phyloP scores from a whole-genome alignment of 2,888 invertebrate species.

The Metalampra italica region DNA sequence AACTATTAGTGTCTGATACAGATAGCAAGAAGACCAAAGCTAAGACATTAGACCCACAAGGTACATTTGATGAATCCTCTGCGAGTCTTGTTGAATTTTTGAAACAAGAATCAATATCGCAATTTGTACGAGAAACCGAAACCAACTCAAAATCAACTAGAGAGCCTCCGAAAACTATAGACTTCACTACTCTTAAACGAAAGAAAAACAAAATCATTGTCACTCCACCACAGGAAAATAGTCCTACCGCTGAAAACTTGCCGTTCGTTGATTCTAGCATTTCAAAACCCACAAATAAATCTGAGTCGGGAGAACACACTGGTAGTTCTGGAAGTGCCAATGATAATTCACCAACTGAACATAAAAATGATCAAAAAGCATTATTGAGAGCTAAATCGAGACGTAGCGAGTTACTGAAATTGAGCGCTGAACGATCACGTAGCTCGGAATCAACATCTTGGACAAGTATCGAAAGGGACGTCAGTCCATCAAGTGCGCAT shows the following conservation, averaged over 20 bases:
- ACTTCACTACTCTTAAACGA: conserved; percentile 59
- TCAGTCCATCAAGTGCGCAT: conserved; percentile 79
- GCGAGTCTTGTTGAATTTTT: conserved; percentile 74
- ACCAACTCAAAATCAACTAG: conserved; percentile 42
- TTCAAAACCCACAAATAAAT: conserved; percentile 57
- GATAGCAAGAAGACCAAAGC: conserved; percentile 39
- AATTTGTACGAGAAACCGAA: conserved; percentile 57
- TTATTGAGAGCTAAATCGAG: conserved; percentile 69
- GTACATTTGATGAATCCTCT: conserved; percentile 79
- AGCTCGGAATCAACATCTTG: conserved; percentile 89
- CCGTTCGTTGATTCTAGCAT: conserved; percentile 67
- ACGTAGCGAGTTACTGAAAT: conserved; percentile 78
- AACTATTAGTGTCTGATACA: conserved; percentile 75
- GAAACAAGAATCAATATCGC: conserved; percentile 63
- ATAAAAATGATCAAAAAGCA: conserved; percentile 50
- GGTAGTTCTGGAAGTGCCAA: conserved; percentile 68
- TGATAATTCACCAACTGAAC: conserved; percentile 59
- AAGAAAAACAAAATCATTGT: conserved; percentile 79
- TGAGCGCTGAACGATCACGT: conserved; percentile 85
- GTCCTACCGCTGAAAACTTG: conserved; percentile 77
- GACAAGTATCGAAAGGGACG: conserved; percentile 87
- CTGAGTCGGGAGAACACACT: conserved; percentile 64
- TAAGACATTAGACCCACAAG: conserved; percentile 72
- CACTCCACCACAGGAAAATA: conserved; percentile 80
- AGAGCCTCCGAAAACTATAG: conserved; percentile 45